Evolutionary conservation across 2,888 invertebrate species (phyloP), one percentile per base, ranked within the genome.

Genomic region (Oithona nana): DNA sequence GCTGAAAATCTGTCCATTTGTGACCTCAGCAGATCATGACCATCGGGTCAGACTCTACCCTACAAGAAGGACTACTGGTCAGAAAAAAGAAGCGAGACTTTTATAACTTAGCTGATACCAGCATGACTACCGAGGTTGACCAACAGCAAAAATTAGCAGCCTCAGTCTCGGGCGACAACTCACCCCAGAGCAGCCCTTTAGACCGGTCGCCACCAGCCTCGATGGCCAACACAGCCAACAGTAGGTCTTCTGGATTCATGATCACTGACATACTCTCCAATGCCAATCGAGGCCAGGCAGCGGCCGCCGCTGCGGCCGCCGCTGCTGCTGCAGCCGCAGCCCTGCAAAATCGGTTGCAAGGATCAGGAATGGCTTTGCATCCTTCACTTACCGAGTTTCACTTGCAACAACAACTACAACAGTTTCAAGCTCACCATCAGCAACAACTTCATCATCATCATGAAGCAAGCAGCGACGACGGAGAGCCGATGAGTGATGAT

Each of bases 301-400:
- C 67, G 65, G 31, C 65, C 65, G 54, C 65, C 65, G 63, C 83
- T 83, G 24, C 75, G 72, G 67, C 76, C 75, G 1, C 80, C 80
- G 1, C 76, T 75, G 65, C 77, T 75, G 3, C 84, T 84, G 73
- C 81, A 80, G 48, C 54, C 3, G 54, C 54, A 11, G 54, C 54
- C 4, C 54, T 39, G 39, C 39, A 39, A 11, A 39, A 16, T 16
- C 6, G 39, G 39, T 16, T 39, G 6, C 39, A 39, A 16, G 39
- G 39, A 11, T 6, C 39, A 16, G 39, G 8, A 16, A 16, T 16
- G 39, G 39, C 39, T 6, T 16, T 39, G 8, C 39, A 39, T 16
- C 39, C 39, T 16, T 11, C 8, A 11, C 16, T 39, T 6, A 39
- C 39, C 8, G 39, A 39, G 39, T 39, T 39, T 39, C 39, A 39